phyloP scores from a whole-genome alignment of 2,797 vertebrate genomes.

The Sebastiscus albofasciatus region DNA sequence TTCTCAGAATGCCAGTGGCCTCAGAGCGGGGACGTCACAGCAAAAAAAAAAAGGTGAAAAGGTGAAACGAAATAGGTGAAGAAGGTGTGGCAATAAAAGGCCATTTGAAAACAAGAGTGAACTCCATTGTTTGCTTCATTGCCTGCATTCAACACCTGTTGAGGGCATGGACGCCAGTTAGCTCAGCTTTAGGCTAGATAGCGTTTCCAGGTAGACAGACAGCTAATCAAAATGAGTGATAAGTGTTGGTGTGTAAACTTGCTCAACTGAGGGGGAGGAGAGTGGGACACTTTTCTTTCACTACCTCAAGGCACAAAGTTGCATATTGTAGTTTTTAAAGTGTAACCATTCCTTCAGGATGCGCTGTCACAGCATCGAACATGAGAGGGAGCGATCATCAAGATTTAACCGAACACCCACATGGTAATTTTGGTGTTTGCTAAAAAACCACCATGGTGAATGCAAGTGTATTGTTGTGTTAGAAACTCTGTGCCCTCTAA shows the following conservation, averaged over 20 bases:
- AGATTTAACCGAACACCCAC: slow-evolving; percentile 16
- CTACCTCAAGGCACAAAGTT: slow-evolving; percentile 5
- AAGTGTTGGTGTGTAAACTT: slow-evolving; percentile 37
- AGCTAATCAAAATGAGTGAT: slow-evolving; percentile 66
- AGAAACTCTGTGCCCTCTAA: neutral
- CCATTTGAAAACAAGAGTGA: slow-evolving; percentile 46
- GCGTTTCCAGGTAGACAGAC: slow-evolving; percentile 50
- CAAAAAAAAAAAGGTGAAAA: neutral
- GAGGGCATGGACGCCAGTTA: slow-evolving; percentile 43
- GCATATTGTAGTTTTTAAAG: slow-evolving; percentile 23
- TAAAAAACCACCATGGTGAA: slow-evolving; percentile 6
- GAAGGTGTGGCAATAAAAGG: slow-evolving; percentile 30
- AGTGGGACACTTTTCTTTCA: slow-evolving; percentile 5
- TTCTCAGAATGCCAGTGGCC: neutral
- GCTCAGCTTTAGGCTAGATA: slow-evolving; percentile 41
- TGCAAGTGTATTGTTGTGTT: slow-evolving; percentile 5
- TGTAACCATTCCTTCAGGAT: slow-evolving; percentile 23
- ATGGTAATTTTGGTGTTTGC: slow-evolving; percentile 15
- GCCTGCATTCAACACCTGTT: slow-evolving; percentile 57
- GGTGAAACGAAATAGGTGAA: neutral
- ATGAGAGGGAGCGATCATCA: slow-evolving; percentile 13
- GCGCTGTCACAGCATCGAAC: neutral
- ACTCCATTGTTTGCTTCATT: slow-evolving; percentile 42
- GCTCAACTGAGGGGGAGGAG: slow-evolving; percentile 25
- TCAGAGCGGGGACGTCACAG: neutral